Evolutionary conservation across 2,888 invertebrate species (phyloP).

Genomic region (Lingula anatina): DNA sequence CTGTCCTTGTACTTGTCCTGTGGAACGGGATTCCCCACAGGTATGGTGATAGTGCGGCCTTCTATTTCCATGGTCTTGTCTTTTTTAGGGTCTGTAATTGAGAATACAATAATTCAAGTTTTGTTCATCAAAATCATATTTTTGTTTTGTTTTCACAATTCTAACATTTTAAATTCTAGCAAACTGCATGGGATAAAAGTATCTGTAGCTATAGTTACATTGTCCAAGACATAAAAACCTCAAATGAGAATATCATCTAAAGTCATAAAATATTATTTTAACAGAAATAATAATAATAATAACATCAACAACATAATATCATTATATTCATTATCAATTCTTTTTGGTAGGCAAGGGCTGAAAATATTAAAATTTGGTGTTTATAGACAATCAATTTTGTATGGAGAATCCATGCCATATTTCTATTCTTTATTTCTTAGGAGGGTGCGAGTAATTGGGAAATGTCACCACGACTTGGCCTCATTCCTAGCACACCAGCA

Average conservation of each 20-base stretch:
- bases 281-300: not conserved
- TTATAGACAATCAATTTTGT: too few relatives aligned
- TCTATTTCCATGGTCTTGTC: constrained; percentile 38
- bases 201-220: too few relatives aligned
- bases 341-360: too few relatives aligned
- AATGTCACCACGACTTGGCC: too few relatives aligned
- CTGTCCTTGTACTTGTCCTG: constrained; percentile 16
- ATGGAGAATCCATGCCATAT: not conserved
- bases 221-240: not conserved
- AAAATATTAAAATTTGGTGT: too few relatives aligned
- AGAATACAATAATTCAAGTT: not conserved
- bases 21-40: constrained; percentile 43
- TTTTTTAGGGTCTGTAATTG: constrained; percentile 39
- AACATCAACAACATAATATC: too few relatives aligned
- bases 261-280: not conserved
- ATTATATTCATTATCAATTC: too few relatives aligned
- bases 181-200: too few relatives aligned
- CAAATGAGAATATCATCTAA: not conserved
- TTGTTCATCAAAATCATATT: too few relatives aligned
- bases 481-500: too few relatives aligned
- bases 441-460: not conserved
- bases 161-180: too few relatives aligned
- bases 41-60: constrained; percentile 43
- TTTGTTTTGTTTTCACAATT: too few relatives aligned
- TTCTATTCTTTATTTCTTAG: not conserved